Evolutionary conservation across 2,113 vertebrate species (phyloP), one percentile per base, ranked within the genome.

Genomic region (Dicentrarchus labrax): DNA sequence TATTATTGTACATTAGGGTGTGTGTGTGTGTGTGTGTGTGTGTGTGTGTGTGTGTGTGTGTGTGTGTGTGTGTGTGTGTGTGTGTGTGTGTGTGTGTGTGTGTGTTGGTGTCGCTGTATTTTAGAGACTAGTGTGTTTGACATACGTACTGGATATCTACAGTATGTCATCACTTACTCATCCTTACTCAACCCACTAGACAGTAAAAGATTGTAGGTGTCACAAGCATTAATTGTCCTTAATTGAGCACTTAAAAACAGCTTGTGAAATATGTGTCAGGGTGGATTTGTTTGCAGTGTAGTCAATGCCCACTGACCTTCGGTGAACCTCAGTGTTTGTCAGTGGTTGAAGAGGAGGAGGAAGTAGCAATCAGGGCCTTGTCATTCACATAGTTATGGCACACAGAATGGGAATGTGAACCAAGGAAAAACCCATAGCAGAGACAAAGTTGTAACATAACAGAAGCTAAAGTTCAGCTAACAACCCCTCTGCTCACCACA

Each of bases 311-410:
- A 53, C 39, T 77, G 64, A 77, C 69, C 72, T 85, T 81, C 41
- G 68, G 5, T 72, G 56, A 85, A 82, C 84, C 80, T 84, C 53
- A 61, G 64, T 88, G 78, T 88, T 86, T 82, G 56, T 84, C 62
- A 86, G 83, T 56, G 68, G 72, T 85, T 78, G 41, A 70, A 61
- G 72, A 59, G 65, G 78, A 75, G 53, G 41, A 71, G 85, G 89
- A 87, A 90, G 85, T 38, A 66, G 78, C 56, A 82, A 87, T 78
- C 78, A 86, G n/a, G 41, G 41, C 72, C 78, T 67, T 78, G 67
- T 88, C 84, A 85, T 84, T 84, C 80, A 78, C 69, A 60, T 75
- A 59, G 51, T 65, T 56, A 56, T 43, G 68, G 76, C 64, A 36
- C 39, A 76, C 54, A 74, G 24, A 61, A n/a, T 1, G 12, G 83